Evolutionary conservation across 2,888 invertebrate genomes (phyloP).

Genomic region (Chloroclysta siterata): DNA sequence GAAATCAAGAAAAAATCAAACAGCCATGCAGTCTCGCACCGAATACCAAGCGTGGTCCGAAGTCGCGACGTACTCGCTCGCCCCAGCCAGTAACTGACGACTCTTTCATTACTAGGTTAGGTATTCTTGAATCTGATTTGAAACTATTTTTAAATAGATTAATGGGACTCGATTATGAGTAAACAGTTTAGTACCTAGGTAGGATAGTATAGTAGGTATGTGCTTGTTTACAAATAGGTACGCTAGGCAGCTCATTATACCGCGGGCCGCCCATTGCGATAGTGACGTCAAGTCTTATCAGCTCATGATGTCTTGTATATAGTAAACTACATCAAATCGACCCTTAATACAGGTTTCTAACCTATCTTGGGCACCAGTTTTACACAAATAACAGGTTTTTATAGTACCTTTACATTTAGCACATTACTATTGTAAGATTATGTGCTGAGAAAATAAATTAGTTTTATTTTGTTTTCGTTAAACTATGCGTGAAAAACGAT

Average conservation of each 20-base stretch:
- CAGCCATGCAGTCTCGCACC: conserved; percentile 77
- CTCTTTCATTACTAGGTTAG: background rate
- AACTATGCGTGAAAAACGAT: conserved; percentile 3
- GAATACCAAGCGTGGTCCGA: conserved; percentile 61
- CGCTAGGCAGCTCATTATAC: conserved; percentile 29
- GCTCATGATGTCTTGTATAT: conserved; percentile 16
- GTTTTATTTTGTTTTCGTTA: background rate
- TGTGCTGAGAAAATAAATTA: too few species aligned
- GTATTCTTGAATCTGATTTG: background rate
- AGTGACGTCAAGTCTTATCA: conserved; percentile 35
- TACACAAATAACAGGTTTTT: too few species aligned
- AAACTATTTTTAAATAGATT: background rate
- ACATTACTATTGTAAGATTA: too few species aligned
- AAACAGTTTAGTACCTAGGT: background rate
- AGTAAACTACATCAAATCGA: background rate
- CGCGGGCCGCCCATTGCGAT: conserved; percentile 22
- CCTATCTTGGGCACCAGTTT: too few species aligned
- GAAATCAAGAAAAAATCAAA: conserved; percentile 55
- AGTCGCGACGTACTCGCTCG: conserved; percentile 18
- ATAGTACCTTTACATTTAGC: too few species aligned
- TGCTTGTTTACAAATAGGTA: conserved; percentile 20
- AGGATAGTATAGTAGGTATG: background rate
- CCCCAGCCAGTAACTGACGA: conserved; percentile 24
- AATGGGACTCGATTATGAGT: too few species aligned
- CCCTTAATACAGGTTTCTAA: too few species aligned